Evolutionary conservation across 1,140 invertebrate species (phyloP).

Genomic region (Ceratosolen solmsi): DNA sequence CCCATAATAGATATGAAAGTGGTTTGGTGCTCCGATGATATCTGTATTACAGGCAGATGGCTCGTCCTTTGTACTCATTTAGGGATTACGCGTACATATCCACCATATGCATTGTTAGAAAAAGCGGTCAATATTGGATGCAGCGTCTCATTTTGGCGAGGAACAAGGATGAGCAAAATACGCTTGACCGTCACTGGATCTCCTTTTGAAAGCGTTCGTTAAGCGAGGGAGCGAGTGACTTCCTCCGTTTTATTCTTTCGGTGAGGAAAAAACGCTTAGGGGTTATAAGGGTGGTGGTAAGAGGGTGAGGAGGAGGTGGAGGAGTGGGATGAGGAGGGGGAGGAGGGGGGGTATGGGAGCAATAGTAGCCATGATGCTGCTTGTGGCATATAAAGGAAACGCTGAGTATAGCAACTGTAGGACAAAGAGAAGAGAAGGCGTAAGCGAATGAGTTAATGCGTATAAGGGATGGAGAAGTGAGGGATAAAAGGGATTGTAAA

Average conservation of each 20-base stretch:
- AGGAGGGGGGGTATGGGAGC: not conserved
- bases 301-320: not conserved
- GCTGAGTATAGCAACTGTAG: constrained; percentile 20
- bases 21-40: too few species aligned
- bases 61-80: not conserved
- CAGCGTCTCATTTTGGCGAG: not conserved
- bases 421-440: not conserved
- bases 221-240: not conserved
- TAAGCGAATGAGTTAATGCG: not conserved
- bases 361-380: not conserved
- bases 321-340: too few species aligned
- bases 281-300: too few species aligned
- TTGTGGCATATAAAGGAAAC: constrained; percentile 7
- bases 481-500: constrained; percentile 1
- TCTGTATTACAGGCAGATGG: not conserved
- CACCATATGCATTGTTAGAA: constrained; percentile 15
- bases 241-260: not conserved
- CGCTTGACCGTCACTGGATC: constrained; percentile 6
- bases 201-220: constrained; percentile 33
- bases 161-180: not conserved
- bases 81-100: not conserved
- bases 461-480: not conserved
- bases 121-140: constrained; percentile 22
- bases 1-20: not conserved
- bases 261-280: not conserved